Percentiles rank a stretch among this genome's conserved stretches.
phyloP scores from a whole-genome alignment of 2,888 invertebrate species.

The Eilema sororculum region DNA sequence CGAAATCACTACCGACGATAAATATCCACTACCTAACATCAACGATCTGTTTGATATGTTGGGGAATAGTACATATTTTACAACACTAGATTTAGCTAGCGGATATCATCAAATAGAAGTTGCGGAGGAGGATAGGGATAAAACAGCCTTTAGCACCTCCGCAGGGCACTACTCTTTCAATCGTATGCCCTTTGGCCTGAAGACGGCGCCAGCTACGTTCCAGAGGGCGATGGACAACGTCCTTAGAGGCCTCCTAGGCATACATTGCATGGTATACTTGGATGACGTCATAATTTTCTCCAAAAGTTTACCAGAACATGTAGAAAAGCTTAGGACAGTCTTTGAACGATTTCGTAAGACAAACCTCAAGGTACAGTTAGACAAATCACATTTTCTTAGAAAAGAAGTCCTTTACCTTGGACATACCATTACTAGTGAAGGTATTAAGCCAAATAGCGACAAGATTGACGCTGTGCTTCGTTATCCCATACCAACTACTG shows the following conservation, averaged over 20 bases:
- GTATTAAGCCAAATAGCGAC: neutral
- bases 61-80: slow-evolving; percentile 9
- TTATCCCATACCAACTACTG: neutral
- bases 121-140: neutral
- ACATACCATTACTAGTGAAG: no score
- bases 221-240: slow-evolving; percentile 3
- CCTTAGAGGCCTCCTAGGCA: neutral
- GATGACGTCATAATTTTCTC: no score
- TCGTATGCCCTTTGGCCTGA: neutral
- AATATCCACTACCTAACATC: slow-evolving; percentile 42
- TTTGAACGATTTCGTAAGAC: no score
- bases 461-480: neutral
- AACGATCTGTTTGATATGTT: slow-evolving; percentile 39
- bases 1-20: slow-evolving; percentile 24
- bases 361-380: no score
- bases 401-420: no score
- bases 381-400: no score
- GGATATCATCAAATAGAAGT: slow-evolving; percentile 27
- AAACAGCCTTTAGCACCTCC: slow-evolving; percentile 1
- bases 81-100: slow-evolving; percentile 10
- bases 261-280: no score
- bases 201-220: neutral
- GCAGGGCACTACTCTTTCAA: neutral
- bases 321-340: no score
- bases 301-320: no score